phyloP scores from a whole-genome alignment of 2,888 invertebrate genomes.

The Megamerina dolium region DNA sequence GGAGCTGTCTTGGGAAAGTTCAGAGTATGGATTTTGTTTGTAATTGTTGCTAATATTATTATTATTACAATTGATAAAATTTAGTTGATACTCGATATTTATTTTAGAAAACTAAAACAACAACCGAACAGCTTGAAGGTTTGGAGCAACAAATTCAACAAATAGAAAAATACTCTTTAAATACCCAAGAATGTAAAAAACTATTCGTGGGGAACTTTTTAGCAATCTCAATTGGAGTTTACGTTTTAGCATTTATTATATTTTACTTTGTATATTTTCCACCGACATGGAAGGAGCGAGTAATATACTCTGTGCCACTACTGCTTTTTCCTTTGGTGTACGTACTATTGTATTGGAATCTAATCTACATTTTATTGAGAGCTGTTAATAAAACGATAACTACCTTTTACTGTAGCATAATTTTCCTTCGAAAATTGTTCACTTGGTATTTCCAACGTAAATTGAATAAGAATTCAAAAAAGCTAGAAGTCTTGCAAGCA shows the following conservation, averaged over 20 bases:
- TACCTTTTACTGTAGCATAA: too few species aligned
- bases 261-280: slow-evolving; percentile 79
- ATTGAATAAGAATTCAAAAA: slow-evolving; percentile 69
- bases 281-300: slow-evolving; percentile 64
- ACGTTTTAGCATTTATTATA: slow-evolving; percentile 64
- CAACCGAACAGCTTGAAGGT: slow-evolving; percentile 57
- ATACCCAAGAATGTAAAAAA: slow-evolving; percentile 75
- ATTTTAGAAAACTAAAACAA: slow-evolving; percentile 53
- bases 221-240: slow-evolving; percentile 63
- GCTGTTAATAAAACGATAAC: too few species aligned
- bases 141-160: slow-evolving; percentile 73
- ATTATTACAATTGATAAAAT: too few species aligned
- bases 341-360: slow-evolving; percentile 48
- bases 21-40: slow-evolving; percentile 65
- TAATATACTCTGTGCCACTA: slow-evolving; percentile 72
- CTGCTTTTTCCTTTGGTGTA: slow-evolving; percentile 78
- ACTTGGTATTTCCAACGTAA: slow-evolving; percentile 86
- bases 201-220: slow-evolving; percentile 73
- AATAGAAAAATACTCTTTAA: slow-evolving; percentile 73
- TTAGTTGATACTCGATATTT: too few species aligned
- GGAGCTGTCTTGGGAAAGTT: slow-evolving; percentile 63
- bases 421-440: slow-evolving; percentile 69
- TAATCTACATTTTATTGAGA: slow-evolving; percentile 4
- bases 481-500: slow-evolving; percentile 64
- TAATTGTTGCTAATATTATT: too few species aligned